These are phyloP conservation scores for Drosophila nasuta DNA, from an alignment of 1,140 invertebrate species.

Conservation along the genomic window DNA sequence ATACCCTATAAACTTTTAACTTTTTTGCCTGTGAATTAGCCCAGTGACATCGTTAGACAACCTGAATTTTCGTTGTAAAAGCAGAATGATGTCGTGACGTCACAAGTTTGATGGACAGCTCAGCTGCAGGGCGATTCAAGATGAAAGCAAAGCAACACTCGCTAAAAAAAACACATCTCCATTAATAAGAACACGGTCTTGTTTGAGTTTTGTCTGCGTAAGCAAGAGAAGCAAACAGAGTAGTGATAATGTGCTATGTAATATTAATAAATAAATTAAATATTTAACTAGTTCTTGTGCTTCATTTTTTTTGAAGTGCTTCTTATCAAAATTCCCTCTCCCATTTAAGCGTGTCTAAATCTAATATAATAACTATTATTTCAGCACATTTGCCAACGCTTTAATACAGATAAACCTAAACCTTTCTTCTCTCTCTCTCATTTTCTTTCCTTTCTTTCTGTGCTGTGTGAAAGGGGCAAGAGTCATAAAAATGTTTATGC, in stretches of 20 bases:
- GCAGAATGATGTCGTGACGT: conserved; percentile 2
- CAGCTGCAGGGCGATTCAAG: conserved; percentile 5
- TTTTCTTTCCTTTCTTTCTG: conserved; percentile 25
- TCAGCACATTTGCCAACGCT: conserved; percentile 32
- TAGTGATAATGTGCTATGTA: neutral
- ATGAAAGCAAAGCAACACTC: neutral
- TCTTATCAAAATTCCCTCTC: neutral
- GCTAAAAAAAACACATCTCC: neutral
- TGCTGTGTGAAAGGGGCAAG: conserved; percentile 22
- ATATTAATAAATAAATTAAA: conserved; percentile 2
- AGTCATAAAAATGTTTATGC: conserved; percentile 46
- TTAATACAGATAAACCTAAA: conserved; percentile 36
- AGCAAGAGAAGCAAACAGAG: conserved; percentile 6
- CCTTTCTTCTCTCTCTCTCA: too few species aligned
- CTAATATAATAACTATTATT: conserved; percentile 31
- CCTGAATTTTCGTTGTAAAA: neutral
- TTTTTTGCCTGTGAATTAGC: neutral
- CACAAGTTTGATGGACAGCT: neutral
- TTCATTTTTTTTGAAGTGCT: neutral
- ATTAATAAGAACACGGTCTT: neutral
- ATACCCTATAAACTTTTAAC: neutral
- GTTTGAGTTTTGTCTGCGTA: neutral
- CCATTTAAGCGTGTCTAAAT: conserved; percentile 27
- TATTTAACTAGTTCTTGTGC: neutral
- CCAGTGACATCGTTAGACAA: neutral